phyloP scores from a whole-genome alignment of 1,140 invertebrate species.

The Mycetomoellerius zeteki region DNA sequence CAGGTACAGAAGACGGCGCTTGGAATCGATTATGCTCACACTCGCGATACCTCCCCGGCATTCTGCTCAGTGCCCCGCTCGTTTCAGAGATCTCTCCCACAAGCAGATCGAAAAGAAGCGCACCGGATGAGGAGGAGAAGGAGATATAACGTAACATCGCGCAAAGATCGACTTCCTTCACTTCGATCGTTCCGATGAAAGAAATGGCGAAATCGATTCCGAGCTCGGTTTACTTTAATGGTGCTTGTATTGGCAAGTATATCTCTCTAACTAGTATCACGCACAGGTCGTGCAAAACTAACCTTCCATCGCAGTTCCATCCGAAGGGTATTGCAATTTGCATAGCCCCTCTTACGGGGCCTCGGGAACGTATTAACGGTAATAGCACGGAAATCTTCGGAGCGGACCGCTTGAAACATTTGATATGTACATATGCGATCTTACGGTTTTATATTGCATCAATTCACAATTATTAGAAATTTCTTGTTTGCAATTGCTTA shows the following conservation, averaged over 20 bases:
- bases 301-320: conserved; percentile 59
- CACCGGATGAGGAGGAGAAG: conserved; percentile 27
- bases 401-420: conserved; percentile 69
- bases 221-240: conserved; percentile 77
- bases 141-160: conserved; percentile 42
- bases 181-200: conserved; percentile 65
- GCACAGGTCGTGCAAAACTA: conserved; percentile 74
- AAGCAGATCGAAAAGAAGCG: conserved; percentile 43
- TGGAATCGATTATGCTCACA: conserved; percentile 59
- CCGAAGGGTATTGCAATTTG: conserved; percentile 75
- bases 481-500: not conserved
- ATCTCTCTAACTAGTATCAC: conserved; percentile 82
- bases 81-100: conserved; percentile 15
- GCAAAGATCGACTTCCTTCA: conserved; percentile 30
- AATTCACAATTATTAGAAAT: conserved; percentile 61
- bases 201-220: conserved; percentile 74
- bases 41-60: conserved; percentile 14
- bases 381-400: conserved; percentile 78
- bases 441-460: conserved; percentile 53
- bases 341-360: conserved; percentile 49
- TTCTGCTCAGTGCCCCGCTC: conserved; percentile 14
- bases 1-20: conserved; percentile 42
- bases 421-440: conserved; percentile 43
- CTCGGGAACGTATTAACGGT: conserved; percentile 80
- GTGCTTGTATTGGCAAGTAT: conserved; percentile 74